These are phyloP conservation scores for Drosophila ambigua DNA, from an alignment of 1,140 invertebrate genomes.

Conservation along the genomic window DNA sequence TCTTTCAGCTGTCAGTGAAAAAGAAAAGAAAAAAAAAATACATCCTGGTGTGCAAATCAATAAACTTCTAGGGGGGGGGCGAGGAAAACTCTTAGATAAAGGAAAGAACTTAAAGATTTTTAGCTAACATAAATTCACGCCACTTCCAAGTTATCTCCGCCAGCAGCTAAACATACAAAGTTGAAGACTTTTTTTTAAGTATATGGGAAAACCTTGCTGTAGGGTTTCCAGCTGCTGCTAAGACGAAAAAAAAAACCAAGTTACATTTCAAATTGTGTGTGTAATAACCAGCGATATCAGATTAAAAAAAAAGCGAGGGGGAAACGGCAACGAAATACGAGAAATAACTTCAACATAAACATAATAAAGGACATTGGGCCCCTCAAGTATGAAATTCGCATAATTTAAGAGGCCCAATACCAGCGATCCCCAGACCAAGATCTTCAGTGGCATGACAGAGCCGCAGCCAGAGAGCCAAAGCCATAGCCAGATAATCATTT, in stretches of 20 bases:
- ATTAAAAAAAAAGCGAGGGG: constrained; percentile 18
- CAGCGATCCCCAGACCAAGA: constrained; percentile 5
- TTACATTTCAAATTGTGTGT: constrained; percentile 7
- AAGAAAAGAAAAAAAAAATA: no score
- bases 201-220: no score
- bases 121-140: no score
- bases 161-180: no score
- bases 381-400: constrained; percentile 54
- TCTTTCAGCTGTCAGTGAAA: no score
- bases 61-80: background rate
- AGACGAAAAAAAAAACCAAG: background rate
- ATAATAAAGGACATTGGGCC: constrained; percentile 29
- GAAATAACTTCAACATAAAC: constrained; percentile 23
- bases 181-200: no score
- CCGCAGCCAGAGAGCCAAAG: no score
- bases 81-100: no score
- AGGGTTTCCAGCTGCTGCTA: background rate
- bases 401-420: constrained; percentile 44
- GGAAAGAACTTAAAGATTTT: no score
- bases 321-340: constrained; percentile 9
- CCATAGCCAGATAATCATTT: constrained; percentile 54
- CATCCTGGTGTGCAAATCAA: constrained; percentile 3
- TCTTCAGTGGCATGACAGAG: constrained; percentile 52
- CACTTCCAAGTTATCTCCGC: no score
- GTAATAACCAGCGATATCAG: constrained; percentile 34